Base-by-base conservation (phyloP, 2,888 invertebrate species). In the Calameuta pallipes region DNA sequence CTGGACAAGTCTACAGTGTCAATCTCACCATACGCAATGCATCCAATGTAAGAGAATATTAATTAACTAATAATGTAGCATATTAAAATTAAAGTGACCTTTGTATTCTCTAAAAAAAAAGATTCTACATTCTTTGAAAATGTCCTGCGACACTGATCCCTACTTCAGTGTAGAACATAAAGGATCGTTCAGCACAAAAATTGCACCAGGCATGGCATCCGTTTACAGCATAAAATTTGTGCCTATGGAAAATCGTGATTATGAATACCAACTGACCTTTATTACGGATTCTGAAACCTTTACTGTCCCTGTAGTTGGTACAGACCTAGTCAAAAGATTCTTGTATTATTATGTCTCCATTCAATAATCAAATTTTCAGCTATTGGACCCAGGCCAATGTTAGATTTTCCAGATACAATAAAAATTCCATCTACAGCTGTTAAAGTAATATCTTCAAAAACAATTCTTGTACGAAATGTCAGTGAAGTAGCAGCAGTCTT, bases 191-290 rank as follows among this genome's bases (percentile, higher is more conserved):
- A 88, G 92, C 69, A 92, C 92, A 0, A 94, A 95, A 86, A 90
- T 96, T 34, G 96, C 95, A 9, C 95, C 96, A 30, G 96, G 96
- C 71, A 94, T 96, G 83, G 93, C 94, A 33, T 92, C 94, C 68
- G 91, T 92, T 3, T 94, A 95, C 83, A 92, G 92, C 11, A 90
- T 96, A 11, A 94, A 93, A 74, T 96, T 96, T 89, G 91, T 88
- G 73, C 95, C 96, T 0, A 92, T 93, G 13, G 93, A 93, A 78
- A 89, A 90, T 69, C 92, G 92, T 82, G 95, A 95, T 87, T 94
- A 94, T 81, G 90, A 90, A 34, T 93, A 94, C 82, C 89, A 90
- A 85, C 91, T 94, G 1, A 92, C 90, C 4, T 93, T 95, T 87
- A 85, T 90, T 74, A 94, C 94, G 0, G 94, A 94, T 75, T 84